These are phyloP conservation scores for Chitala chitala DNA, from an alignment of 2,113 vertebrate species.

Conservation along the genomic window DNA sequence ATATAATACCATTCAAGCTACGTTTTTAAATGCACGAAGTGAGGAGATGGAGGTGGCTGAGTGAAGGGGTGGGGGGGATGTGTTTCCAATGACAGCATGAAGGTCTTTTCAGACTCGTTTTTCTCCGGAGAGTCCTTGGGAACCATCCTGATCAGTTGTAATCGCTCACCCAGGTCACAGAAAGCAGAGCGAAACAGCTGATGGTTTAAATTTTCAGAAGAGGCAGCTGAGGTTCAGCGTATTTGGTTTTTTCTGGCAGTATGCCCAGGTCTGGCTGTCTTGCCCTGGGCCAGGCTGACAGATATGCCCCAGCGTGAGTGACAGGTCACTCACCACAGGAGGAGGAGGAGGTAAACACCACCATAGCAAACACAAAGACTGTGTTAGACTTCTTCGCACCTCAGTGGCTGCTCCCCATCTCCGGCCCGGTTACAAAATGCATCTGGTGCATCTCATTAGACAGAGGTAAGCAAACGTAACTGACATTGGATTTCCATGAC, in stretches of 20 bases:
- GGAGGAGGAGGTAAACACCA: not conserved
- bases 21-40: not conserved
- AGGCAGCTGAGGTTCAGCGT: too few relatives aligned
- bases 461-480: not conserved
- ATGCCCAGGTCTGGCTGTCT: not conserved
- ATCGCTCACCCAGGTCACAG: not conserved
- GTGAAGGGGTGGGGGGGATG: too few relatives aligned
- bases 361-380: too few relatives aligned
- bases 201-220: not conserved
- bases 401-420: not conserved
- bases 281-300: not conserved
- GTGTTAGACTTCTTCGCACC: too few relatives aligned
- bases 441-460: not conserved
- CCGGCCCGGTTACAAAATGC: not conserved
- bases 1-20: not conserved
- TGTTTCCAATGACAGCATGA: not conserved
- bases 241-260: not conserved
- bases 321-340: not conserved
- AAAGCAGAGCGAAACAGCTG: not conserved
- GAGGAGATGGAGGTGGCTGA: not conserved
- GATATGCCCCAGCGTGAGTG: not conserved
- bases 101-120: conserved; percentile 11
- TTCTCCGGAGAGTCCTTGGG: not conserved
- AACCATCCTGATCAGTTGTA: not conserved
- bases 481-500: not conserved